These are phyloP conservation scores for Nemurella pictetii DNA, from an alignment of 2,888 invertebrate species.

Conservation along the genomic window DNA sequence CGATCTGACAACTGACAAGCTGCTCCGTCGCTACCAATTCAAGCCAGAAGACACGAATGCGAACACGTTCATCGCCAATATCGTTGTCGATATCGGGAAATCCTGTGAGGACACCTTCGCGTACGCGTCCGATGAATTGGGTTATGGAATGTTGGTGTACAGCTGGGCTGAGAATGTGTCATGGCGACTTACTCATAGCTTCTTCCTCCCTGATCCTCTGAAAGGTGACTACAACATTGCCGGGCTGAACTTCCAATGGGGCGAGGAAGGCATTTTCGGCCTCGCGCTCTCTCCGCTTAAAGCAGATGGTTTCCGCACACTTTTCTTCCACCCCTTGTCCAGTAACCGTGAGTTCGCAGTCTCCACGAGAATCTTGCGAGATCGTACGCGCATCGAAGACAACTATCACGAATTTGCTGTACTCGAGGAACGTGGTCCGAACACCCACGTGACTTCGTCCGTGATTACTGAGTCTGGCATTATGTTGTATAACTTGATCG, in stretches of 20 bases:
- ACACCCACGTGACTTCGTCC: conserved; percentile 72
- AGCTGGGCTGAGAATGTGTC: conserved; percentile 76
- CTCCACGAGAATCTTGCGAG: conserved; percentile 71
- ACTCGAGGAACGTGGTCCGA: conserved; percentile 61
- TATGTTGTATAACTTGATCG: conserved; percentile 76
- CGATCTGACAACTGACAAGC: conserved; percentile 71
- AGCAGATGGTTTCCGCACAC: conserved; percentile 67
- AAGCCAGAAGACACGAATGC: conserved; percentile 72
- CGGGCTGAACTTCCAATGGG: conserved; percentile 84
- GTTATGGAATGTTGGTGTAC: conserved; percentile 79
- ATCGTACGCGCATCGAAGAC: conserved; percentile 66
- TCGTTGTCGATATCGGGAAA: conserved; percentile 76
- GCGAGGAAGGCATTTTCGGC: conserved; percentile 79
- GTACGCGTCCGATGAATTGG: conserved; percentile 80
- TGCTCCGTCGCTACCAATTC: conserved; percentile 64
- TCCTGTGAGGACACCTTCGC: conserved; percentile 75
- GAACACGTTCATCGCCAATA: conserved; percentile 83
- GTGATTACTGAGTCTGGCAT: conserved; percentile 73
- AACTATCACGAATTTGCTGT: conserved; percentile 69
- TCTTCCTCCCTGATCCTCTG: conserved; percentile 79
- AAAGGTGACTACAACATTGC: conserved; percentile 73
- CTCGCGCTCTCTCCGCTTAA: conserved; percentile 70
- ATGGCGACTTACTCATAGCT: conserved; percentile 79
- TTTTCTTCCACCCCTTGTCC: conserved; percentile 79
- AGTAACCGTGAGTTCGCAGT: conserved; percentile 79